Percentiles rank a stretch among this genome's conserved stretches.
These are phyloP conservation scores for Stercorarius parasiticus DNA, from an alignment of 2,113 vertebrate genomes.

Conservation along the genomic window DNA sequence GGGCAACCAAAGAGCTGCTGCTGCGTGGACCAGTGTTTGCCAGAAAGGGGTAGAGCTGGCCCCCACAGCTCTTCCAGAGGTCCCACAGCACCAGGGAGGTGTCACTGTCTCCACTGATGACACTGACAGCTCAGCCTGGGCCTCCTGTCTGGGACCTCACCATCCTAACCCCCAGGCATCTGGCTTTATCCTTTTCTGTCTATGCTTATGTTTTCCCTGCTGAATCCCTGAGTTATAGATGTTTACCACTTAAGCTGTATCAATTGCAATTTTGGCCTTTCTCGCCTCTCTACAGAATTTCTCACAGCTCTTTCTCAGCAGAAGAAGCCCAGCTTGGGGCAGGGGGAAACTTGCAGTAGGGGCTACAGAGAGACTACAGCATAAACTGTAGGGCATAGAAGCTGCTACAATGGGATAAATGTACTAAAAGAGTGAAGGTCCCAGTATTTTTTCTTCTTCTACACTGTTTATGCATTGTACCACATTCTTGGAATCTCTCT, in stretches of 20 bases:
- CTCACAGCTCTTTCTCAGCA: background rate
- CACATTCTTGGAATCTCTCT: background rate
- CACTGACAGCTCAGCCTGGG: background rate
- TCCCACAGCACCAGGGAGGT: background rate
- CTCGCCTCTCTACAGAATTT: background rate
- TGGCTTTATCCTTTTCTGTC: background rate
- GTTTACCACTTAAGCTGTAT: background rate
- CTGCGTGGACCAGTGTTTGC: background rate
- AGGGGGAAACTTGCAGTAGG: background rate
- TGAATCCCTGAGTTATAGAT: background rate
- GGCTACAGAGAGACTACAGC: background rate
- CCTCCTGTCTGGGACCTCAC: background rate
- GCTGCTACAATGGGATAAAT: background rate
- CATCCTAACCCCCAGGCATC: background rate
- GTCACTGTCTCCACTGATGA: background rate
- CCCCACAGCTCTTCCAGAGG: background rate
- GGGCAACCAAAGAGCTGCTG: background rate
- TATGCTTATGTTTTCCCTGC: background rate
- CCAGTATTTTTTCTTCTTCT: background rate
- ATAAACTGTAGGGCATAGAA: background rate
- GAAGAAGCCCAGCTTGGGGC: background rate
- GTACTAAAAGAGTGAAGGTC: background rate
- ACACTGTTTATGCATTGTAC: background rate
- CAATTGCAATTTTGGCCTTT: background rate
- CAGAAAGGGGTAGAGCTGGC: background rate